phyloP scores from a whole-genome alignment of 2,797 vertebrate species.

The Nothura maculosa region DNA sequence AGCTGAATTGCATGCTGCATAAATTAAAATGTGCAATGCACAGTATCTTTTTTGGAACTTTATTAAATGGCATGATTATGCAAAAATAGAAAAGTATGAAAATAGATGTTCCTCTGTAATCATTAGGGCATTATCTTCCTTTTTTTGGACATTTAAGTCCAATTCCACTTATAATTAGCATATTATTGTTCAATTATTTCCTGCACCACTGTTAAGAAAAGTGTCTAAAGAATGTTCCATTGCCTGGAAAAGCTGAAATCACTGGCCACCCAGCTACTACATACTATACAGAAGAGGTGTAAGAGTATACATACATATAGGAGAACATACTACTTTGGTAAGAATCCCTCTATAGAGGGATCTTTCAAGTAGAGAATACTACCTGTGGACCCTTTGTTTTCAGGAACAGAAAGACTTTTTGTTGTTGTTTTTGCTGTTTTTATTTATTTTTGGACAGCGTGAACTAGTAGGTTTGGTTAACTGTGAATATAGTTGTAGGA shows the following conservation, averaged over 20 bases:
- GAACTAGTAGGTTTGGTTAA: background rate
- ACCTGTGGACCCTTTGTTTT: background rate
- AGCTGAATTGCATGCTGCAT: slow-evolving; percentile 59
- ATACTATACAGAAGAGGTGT: rapidly evolving
- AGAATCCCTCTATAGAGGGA: background rate
- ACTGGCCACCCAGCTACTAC: background rate
- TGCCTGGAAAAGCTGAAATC: slow-evolving; percentile 6
- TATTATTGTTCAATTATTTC: slow-evolving; percentile 50
- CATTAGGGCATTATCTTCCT: slow-evolving; percentile 19
- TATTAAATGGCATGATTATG: slow-evolving; percentile 72
- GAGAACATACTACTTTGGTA: background rate
- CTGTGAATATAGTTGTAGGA: background rate
- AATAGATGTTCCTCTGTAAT: slow-evolving; percentile 15
- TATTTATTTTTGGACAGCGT: background rate
- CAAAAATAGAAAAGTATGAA: slow-evolving; percentile 47
- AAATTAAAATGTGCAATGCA: slow-evolving; percentile 64
- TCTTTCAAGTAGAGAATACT: background rate
- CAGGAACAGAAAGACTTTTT: background rate
- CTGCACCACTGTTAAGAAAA: slow-evolving; percentile 26
- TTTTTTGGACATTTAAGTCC: background rate
- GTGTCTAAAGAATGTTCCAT: background rate
- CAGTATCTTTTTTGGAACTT: slow-evolving; percentile 39
- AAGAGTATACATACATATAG: background rate
- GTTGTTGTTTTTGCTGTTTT: background rate
- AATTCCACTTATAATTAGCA: slow-evolving; percentile 39